These are phyloP conservation scores for Sesia bembeciformis DNA, from an alignment of 2,888 invertebrate species.

Conservation along the genomic window DNA sequence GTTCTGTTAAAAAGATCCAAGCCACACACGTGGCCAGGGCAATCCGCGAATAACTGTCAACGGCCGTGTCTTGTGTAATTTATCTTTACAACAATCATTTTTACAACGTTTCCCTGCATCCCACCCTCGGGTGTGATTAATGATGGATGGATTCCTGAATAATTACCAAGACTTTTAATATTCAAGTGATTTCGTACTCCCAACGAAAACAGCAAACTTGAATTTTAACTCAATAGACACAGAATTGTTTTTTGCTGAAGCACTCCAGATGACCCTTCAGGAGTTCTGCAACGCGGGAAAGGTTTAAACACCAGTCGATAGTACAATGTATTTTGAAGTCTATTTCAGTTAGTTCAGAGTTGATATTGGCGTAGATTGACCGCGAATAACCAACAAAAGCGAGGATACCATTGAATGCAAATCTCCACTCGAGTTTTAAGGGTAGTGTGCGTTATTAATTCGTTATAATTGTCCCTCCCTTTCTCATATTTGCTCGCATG, in stretches of 20 bases:
- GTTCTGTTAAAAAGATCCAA: conserved; percentile 27
- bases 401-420: conserved; percentile 66
- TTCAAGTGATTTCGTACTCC: conserved; percentile 61
- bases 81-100: conserved; percentile 72
- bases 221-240: conserved; percentile 18
- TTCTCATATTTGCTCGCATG: conserved; percentile 66
- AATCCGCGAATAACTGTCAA: conserved; percentile 57
- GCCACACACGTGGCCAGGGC: conserved; percentile 30
- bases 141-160: conserved; percentile 75
- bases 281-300: conserved; percentile 19
- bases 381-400: conserved; percentile 49
- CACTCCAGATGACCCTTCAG: conserved; percentile 58
- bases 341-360: conserved; percentile 10
- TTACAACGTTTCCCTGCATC: conserved; percentile 62
- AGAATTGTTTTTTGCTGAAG: conserved; percentile 31
- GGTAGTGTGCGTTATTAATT: conserved; percentile 72
- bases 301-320: conserved; percentile 16
- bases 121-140: conserved; percentile 67
- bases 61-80: conserved; percentile 60
- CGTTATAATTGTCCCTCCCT: conserved; percentile 71
- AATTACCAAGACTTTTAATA: conserved; percentile 75
- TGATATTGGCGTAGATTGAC: conserved; percentile 14
- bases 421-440: conserved; percentile 71
- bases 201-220: conserved; percentile 15
- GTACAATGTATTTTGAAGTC: not conserved